phyloP scores from a whole-genome alignment of 2,888 invertebrate species.

The Hemaris fuciformis region DNA sequence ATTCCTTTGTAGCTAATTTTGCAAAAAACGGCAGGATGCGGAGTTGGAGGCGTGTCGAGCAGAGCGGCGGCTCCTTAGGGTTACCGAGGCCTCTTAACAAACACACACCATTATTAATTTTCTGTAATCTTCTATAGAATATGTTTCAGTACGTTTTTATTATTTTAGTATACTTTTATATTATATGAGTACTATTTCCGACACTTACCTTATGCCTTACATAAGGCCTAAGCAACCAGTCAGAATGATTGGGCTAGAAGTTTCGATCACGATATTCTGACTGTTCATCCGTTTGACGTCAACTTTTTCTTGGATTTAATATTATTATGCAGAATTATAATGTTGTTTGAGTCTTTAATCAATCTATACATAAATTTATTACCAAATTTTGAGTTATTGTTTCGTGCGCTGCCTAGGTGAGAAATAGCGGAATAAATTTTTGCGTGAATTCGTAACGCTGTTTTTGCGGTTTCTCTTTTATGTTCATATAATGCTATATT shows the following conservation, averaged over 20 bases:
- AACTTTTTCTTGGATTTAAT: too few relatives aligned
- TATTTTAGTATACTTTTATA: too few relatives aligned
- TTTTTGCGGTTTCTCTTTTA: too few relatives aligned
- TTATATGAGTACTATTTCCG: too few relatives aligned
- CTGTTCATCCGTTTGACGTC: too few relatives aligned
- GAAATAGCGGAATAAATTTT: background rate
- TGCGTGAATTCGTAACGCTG: too few relatives aligned
- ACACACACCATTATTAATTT: background rate
- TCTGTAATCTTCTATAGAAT: background rate
- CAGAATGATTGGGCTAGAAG: too few relatives aligned
- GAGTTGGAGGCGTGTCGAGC: slow-evolving; percentile 70
- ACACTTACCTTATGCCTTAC: too few relatives aligned
- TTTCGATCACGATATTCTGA: background rate
- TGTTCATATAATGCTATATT: too few relatives aligned
- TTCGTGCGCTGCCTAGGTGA: background rate
- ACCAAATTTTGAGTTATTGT: background rate
- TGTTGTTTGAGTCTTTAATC: background rate
- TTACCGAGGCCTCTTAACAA: slow-evolving; percentile 22
- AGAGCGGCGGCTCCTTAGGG: slow-evolving; percentile 48
- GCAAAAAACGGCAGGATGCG: slow-evolving; percentile 73
- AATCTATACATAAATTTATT: background rate
- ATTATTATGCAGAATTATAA: too few relatives aligned
- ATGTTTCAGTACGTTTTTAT: too few relatives aligned
- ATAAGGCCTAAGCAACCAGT: too few relatives aligned
- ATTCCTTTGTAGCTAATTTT: slow-evolving; percentile 65